Conservation (phyloP, 2,797 vertebrate genomes). For the Bucorvus abyssinicus region DNA sequence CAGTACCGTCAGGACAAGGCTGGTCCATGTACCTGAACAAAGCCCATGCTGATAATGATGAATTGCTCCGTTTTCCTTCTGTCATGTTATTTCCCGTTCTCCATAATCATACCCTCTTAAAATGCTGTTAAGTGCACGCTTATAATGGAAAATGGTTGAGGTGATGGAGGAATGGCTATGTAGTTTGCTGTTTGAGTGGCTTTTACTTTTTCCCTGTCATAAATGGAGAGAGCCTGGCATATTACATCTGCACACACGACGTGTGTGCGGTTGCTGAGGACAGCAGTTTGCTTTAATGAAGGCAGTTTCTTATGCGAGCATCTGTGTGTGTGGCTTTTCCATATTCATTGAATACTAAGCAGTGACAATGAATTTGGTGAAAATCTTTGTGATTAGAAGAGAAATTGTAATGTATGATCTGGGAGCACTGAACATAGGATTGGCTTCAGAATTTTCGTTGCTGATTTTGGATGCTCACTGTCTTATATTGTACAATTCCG, state of each 20-base stretch:
- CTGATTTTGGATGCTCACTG: background rate
- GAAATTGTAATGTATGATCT: background rate
- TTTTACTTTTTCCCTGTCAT: background rate
- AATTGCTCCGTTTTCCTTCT: background rate
- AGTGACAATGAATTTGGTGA: background rate
- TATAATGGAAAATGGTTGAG: background rate
- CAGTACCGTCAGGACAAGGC: background rate
- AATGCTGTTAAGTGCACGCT: background rate
- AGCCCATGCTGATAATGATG: background rate
- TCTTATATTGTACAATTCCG: background rate
- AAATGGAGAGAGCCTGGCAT: background rate
- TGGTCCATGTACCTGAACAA: background rate
- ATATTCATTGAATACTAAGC: background rate
- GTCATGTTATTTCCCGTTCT: background rate
- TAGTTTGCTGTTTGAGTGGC: background rate
- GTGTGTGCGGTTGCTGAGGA: background rate
- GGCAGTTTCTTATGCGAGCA: background rate
- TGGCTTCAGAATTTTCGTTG: background rate
- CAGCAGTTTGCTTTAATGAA: conserved; percentile 20
- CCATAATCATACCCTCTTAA: background rate
- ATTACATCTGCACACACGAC: background rate
- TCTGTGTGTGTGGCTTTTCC: background rate
- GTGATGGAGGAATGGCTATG: background rate
- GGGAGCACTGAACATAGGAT: background rate
- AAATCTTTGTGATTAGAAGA: background rate